Base-by-base conservation (phyloP, 35 echinoderm and acorn worm species). In the Lytechinus pictus region DNA sequence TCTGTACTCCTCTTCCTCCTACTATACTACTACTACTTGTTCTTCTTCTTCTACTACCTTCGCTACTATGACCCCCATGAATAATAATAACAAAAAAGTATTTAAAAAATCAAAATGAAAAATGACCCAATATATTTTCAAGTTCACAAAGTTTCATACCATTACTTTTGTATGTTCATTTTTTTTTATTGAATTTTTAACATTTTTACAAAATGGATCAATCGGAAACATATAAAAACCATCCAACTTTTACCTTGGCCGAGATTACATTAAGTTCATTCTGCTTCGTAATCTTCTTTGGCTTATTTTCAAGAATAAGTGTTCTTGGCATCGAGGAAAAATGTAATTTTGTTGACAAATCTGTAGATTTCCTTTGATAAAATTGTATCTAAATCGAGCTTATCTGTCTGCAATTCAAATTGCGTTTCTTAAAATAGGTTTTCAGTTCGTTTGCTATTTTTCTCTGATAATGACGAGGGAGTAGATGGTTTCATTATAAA, bases 281-380 rank as follows among this genome's bases (percentile, higher is more conserved):
- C 14, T 6, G 14, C 14, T 4, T 71, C 61, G 14, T 19, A 44
- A 44, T 44, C 33, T 44, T 71, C 6, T 71, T 19, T 71, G 61
- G 61, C 61, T 13, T 21, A 21, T 21, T 24, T 19, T 71, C 61
- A 71, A 71, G 14, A 79, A 79, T 24, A 16, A 79, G 8, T 79
- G 19, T 79, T 79, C 66, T 79, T 79, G 66, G 66, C 66, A 79
- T 79, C 66, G 66, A 24, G 66, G 19, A n/a, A 79, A 21, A 79
- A 79, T 79, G 21, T 79, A 79, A 79, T 79, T 79, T 79, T 24
- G 66, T 79, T 79, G 66, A 79, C 66, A 79, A 79, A 79, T 79
- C 66, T 79, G 1, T 79, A 16, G 66, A 79, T 79, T 79, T 79
- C 66, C 66, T 79, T 16, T 79, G 57, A 12, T 60, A 6, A 12